Evolutionary conservation across 92 coral and sea anemone species (phyloP).

Genomic region (Nematostella vectensis): DNA sequence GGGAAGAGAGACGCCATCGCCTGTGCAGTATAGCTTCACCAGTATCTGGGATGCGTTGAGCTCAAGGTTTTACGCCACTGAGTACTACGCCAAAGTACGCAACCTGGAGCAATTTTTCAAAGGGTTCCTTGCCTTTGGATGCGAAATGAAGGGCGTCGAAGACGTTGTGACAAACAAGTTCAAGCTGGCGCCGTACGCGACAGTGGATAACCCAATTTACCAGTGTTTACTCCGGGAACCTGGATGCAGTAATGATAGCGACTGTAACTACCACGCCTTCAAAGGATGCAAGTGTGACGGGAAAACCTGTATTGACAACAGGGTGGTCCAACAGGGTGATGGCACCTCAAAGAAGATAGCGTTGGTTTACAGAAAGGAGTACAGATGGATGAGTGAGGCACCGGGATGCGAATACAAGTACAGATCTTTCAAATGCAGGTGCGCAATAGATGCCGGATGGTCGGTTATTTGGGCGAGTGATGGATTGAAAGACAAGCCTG

Average conservation of each 20-base stretch:
- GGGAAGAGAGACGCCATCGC: slow-evolving; percentile 19
- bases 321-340: neutral
- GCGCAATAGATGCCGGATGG: neutral
- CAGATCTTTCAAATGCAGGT: neutral
- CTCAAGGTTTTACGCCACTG: slow-evolving; percentile 11
- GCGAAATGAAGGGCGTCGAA: slow-evolving; percentile 10
- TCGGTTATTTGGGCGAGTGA: no score
- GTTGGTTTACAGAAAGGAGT: neutral
- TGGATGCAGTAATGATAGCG: slow-evolving; percentile 33
- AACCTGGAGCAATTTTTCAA: slow-evolving; percentile 43
- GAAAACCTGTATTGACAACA: neutral
- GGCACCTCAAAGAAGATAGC: neutral
- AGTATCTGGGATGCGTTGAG: slow-evolving; percentile 27
- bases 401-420: neutral
- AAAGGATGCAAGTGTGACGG: neutral
- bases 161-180: slow-evolving; percentile 25
- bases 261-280: slow-evolving; percentile 17
- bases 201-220: slow-evolving; percentile 21
- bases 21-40: slow-evolving; percentile 15
- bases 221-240: slow-evolving; percentile 20
- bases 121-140: slow-evolving; percentile 37
- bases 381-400: neutral
- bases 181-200: slow-evolving; percentile 8
- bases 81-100: slow-evolving; percentile 16
- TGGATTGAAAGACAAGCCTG: no score